These are phyloP conservation scores for Microtus pennsylvanicus DNA, from an alignment of 2,113 vertebrate species.

Conservation along the genomic window DNA sequence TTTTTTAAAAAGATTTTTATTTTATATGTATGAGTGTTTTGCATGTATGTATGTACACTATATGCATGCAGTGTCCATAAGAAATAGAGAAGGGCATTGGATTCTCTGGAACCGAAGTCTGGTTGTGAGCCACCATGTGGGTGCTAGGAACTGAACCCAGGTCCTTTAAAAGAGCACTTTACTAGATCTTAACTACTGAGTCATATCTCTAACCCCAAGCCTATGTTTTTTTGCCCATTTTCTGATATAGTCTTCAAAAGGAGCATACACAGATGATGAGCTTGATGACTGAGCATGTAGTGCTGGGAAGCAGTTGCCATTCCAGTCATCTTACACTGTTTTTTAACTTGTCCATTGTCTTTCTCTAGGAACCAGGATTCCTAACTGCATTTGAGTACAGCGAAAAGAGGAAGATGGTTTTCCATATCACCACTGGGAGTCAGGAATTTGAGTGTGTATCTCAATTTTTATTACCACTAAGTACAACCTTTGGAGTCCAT, in stretches of 20 bases:
- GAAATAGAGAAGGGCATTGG: neutral
- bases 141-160: neutral
- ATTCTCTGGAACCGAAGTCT: neutral
- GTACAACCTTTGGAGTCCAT: slow-evolving; percentile 37
- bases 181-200: neutral
- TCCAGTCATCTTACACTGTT: slow-evolving; percentile 3
- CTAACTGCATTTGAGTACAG: slow-evolving; percentile 97
- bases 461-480: slow-evolving; percentile 59
- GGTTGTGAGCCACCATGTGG: neutral
- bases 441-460: slow-evolving; percentile 96
- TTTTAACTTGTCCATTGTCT: slow-evolving; percentile 47
- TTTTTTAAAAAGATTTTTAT: neutral
- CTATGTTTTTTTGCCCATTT: neutral
- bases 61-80: neutral
- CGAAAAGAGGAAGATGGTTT: slow-evolving; percentile 95
- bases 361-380: slow-evolving; percentile 93
- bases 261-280: slow-evolving; percentile 28
- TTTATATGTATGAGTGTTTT: neutral
- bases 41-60: neutral
- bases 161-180: neutral
- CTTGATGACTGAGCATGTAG: neutral
- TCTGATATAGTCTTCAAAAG: slow-evolving; percentile 33
- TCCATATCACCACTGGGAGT: slow-evolving; percentile 97
- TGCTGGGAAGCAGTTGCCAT: slow-evolving; percentile 44
- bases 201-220: neutral